Base-by-base conservation (phyloP, 2,888 invertebrate genomes). In the Chaetogeoica ovagalla region DNA sequence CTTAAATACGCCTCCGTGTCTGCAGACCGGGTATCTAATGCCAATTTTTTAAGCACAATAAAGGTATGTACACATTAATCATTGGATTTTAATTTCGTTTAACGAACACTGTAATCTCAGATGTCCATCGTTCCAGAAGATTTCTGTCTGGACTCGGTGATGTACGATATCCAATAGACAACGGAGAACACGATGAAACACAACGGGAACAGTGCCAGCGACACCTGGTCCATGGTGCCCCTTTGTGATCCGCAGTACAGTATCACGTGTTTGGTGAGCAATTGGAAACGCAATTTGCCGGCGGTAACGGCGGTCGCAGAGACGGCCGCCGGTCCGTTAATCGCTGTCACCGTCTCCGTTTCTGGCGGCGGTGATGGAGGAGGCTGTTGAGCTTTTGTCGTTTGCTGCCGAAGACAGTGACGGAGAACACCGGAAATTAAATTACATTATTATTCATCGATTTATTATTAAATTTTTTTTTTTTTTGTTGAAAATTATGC, bases 231-330 rank as follows among this genome's bases (percentile, higher is more conserved):
- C 82, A 90, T 86, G 60, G 88, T 86, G 48, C 90, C 90, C 83
- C 90, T 88, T 85, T 89, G 89, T 82, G 90, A 90, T 84, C 90
- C 90, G 84, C 90, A 90, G 84, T 89, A 90, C 86, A 90, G 88
- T 57, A 90, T 87, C 11, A 89, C 89, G 73, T 88, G 87, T 84
- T 90, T 89, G 17, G 88, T 86, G 77, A 87, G 85, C 39, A 88
- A 85, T 0, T 86, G 86, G 84, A 89, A 85, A 81, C 86, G 85
- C 52, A 84, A 82, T 39, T 68, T 68, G 8, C 37, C 63, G 43
- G 23, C 39, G 55, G 55, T 11, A n/a, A n/a, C n/a, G 74, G 11
- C 5, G 6, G 30, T 21, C 23, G 30, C 9, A 43, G 66, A 11
- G 11, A 30, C 15, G 23, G 19, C 17, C 59, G 59, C n/a, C 65